Base-by-base conservation (phyloP, 2,113 vertebrate species). In the Rattus rattus region DNA sequence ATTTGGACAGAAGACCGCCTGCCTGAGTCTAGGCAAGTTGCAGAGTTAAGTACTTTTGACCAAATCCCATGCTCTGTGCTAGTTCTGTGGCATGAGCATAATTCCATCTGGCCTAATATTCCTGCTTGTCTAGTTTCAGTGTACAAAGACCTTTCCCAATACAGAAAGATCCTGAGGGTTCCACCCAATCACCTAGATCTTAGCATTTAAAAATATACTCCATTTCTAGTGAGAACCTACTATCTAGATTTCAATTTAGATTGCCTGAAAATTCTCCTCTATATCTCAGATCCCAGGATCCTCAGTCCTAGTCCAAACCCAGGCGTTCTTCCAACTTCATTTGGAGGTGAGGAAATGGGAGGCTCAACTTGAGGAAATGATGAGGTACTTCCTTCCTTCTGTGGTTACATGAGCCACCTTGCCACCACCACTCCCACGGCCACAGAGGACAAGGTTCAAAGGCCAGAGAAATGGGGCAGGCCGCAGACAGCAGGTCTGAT, bases 351-450 rank as follows among this genome's bases (percentile, higher is more conserved):
- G 91, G 86, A 95, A 97, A 69, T 33, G 69, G 92, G 77, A 69
- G 63, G 67, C 47, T 85, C 73, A 43, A 49, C 59, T 7, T 43
- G 80, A 90, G 91, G 75, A 96, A 91, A 89, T 63, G 70, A 95
- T 72, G 26, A 88, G 63, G 12, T 33, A 36, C 54, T 97, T 96
- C 95, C 96, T 97, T 97, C 95, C 91, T 91, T 20, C 36, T 16
- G 10, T 30, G n/a, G 72, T 86, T 92, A 70, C 72, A 70, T 36
- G 20, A 92, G 43, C 84, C 69, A 49, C 90, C 85, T 47, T 47
- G 52, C 30, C 26, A 84, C 77, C 26, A 67, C 86, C 92, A 79
- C 30, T 97, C 94, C 91, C 96, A 97, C 1, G 63, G 81, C 92
- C 94, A 80, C 72, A n/a, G 61, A 93, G 85, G 81, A 54, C 89